Percentiles rank a stretch among this genome's conserved stretches.
Evolutionary conservation across 2,797 vertebrate species (phyloP).

Genomic region (Amphiprion clarkii): DNA sequence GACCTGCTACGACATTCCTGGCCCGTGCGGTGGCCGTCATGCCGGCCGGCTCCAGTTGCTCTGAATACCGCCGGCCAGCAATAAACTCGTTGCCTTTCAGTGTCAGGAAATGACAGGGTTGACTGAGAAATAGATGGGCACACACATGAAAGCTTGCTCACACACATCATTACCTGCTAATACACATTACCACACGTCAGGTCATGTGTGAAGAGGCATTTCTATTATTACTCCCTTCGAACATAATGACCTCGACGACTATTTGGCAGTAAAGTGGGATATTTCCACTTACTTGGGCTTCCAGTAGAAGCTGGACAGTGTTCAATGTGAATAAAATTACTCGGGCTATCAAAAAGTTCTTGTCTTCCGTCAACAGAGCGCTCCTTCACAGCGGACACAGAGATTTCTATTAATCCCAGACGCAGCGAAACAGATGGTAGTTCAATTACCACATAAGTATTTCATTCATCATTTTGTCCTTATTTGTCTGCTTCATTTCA

Average conservation of each 20-base stretch:
- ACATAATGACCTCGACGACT: slow-evolving; percentile 39
- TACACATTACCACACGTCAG: neutral
- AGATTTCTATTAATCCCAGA: slow-evolving; percentile 47
- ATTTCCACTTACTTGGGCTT: slow-evolving; percentile 53
- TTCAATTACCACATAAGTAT: slow-evolving; percentile 35
- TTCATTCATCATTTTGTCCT: slow-evolving; percentile 4
- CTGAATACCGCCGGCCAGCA: slow-evolving; percentile 72
- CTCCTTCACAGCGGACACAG: slow-evolving; percentile 58
- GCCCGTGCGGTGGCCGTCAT: slow-evolving; percentile 65
- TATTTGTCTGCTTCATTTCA: slow-evolving; percentile 36
- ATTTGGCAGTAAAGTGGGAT: slow-evolving; percentile 50
- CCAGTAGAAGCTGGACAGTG: slow-evolving; percentile 42
- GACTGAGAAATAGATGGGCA: slow-evolving; percentile 27
- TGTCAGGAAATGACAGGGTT: slow-evolving; percentile 63
- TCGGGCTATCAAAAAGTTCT: slow-evolving; percentile 58
- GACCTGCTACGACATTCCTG: slow-evolving; percentile 81
- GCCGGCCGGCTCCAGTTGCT: slow-evolving; percentile 71
- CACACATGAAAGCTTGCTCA: neutral
- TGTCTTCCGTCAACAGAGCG: slow-evolving; percentile 60
- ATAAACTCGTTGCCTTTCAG: slow-evolving; percentile 67
- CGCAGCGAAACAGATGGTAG: slow-evolving; percentile 37
- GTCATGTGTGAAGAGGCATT: slow-evolving; percentile 20
- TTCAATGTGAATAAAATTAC: slow-evolving; percentile 66
- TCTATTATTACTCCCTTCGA: slow-evolving; percentile 47
- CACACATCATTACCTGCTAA: slow-evolving; percentile 47